Evolutionary conservation across 2,888 invertebrate species (phyloP).

Genomic region (Tetragonula carbonaria): DNA sequence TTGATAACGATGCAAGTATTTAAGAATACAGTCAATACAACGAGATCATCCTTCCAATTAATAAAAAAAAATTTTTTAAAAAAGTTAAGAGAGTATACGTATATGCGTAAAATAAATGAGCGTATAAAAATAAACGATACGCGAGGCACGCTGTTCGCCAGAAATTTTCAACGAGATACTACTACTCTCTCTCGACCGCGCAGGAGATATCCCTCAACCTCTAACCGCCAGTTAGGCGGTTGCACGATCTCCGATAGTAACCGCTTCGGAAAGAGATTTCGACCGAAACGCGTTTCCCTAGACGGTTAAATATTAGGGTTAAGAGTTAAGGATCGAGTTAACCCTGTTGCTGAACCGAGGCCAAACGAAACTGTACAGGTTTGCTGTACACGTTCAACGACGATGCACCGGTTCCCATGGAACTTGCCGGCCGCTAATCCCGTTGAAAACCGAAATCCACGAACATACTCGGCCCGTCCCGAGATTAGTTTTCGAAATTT

Average conservation of each 20-base stretch:
- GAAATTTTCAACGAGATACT: background rate
- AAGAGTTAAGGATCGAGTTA: slow-evolving; percentile 71
- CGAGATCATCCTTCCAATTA: too few relatives aligned
- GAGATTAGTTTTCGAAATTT: slow-evolving; percentile 17
- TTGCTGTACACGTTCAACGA: slow-evolving; percentile 42
- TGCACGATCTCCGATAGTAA: slow-evolving; percentile 10
- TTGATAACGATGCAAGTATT: too few relatives aligned
- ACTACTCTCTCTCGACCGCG: background rate
- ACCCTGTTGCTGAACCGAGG: slow-evolving; percentile 66
- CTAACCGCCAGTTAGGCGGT: background rate
- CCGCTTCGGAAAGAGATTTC: slow-evolving; percentile 59
- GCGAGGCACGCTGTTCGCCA: background rate
- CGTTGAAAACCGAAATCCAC: slow-evolving; percentile 55
- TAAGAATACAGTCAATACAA: too few relatives aligned
- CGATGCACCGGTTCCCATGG: slow-evolving; percentile 15
- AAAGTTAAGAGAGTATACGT: too few relatives aligned
- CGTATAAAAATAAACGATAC: background rate
- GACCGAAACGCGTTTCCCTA: slow-evolving; percentile 65
- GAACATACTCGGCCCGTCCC: slow-evolving; percentile 23
- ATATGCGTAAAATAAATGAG: too few relatives aligned
- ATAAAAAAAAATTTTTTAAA: too few relatives aligned
- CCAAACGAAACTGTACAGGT: slow-evolving; percentile 49
- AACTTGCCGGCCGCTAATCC: slow-evolving; percentile 65
- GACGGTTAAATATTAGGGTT: slow-evolving; percentile 65
- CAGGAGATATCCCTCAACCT: background rate